phyloP scores from a whole-genome alignment of 2,113 vertebrate genomes.

The Raja brachyura region DNA sequence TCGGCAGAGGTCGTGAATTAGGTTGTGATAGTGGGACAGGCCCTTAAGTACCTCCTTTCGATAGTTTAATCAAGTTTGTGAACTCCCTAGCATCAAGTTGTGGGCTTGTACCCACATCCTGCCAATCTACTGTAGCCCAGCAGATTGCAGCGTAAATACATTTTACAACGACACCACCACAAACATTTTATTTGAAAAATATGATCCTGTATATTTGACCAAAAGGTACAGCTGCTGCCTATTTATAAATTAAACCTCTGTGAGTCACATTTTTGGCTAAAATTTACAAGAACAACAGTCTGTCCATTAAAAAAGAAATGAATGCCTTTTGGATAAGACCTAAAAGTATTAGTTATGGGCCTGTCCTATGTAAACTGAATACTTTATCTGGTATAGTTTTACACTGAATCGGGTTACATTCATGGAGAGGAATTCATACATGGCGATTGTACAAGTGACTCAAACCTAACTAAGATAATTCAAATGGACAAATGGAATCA shows the following conservation, averaged over 20 bases:
- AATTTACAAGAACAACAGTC: background rate
- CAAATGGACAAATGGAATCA: background rate
- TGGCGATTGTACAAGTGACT: background rate
- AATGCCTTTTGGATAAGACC: background rate
- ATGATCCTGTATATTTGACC: background rate
- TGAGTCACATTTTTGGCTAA: background rate
- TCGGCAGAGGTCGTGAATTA: too few relatives aligned
- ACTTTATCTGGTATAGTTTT: background rate
- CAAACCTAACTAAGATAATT: background rate
- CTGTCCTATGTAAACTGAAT: background rate
- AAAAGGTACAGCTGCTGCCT: background rate
- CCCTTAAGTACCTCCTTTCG: background rate
- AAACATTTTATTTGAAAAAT: slow-evolving; percentile 16
- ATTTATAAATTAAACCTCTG: background rate
- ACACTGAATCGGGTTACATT: background rate
- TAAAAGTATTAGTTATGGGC: background rate
- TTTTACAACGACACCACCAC: background rate
- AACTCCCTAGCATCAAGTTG: background rate
- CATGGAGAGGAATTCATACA: background rate
- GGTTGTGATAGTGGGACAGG: too few relatives aligned
- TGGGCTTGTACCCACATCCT: slow-evolving; percentile 17
- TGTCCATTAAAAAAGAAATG: slow-evolving; percentile 1
- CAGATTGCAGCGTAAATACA: background rate
- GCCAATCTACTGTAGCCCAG: background rate
- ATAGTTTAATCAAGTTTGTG: background rate